Conservation (phyloP, 1,140 invertebrate species). For the Holotrichia oblita region DNA sequence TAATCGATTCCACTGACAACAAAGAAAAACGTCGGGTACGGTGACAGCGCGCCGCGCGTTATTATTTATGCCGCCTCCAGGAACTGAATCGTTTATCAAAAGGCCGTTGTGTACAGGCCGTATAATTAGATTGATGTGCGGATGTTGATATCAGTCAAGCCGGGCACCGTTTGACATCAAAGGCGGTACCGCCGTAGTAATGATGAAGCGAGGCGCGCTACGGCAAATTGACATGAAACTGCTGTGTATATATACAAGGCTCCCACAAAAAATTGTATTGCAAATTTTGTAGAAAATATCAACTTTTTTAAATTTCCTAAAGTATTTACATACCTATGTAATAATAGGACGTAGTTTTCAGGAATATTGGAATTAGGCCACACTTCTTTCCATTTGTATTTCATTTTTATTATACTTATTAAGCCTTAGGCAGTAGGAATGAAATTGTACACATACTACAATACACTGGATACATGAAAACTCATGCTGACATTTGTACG, state of each 20-base stretch:
- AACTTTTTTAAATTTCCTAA: no score
- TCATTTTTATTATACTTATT: no score
- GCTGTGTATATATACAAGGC: slow-evolving; percentile 46
- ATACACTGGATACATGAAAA: no score
- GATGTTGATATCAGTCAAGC: slow-evolving; percentile 55
- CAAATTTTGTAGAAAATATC: no score
- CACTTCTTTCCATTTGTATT: no score
- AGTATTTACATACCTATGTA: no score
- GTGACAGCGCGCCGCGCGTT: slow-evolving; percentile 43
- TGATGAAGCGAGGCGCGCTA: slow-evolving; percentile 37
- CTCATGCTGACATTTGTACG: no score
- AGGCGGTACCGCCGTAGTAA: slow-evolving; percentile 45
- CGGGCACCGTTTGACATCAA: slow-evolving; percentile 52
- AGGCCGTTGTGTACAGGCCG: slow-evolving; percentile 47
- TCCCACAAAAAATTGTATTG: no score
- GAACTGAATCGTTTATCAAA: slow-evolving; percentile 55
- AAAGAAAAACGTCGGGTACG: slow-evolving; percentile 42
- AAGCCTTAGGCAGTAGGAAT: no score
- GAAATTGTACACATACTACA: no score
- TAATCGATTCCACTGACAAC: slow-evolving; percentile 37
- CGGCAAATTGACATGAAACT: slow-evolving; percentile 51
- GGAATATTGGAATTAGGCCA: no score
- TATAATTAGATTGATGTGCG: slow-evolving; percentile 58
- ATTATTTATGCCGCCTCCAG: slow-evolving; percentile 52
- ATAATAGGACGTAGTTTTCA: no score